These are phyloP conservation scores for Tetanocera ferruginea DNA, from an alignment of 2,888 invertebrate genomes.

Conservation along the genomic window DNA sequence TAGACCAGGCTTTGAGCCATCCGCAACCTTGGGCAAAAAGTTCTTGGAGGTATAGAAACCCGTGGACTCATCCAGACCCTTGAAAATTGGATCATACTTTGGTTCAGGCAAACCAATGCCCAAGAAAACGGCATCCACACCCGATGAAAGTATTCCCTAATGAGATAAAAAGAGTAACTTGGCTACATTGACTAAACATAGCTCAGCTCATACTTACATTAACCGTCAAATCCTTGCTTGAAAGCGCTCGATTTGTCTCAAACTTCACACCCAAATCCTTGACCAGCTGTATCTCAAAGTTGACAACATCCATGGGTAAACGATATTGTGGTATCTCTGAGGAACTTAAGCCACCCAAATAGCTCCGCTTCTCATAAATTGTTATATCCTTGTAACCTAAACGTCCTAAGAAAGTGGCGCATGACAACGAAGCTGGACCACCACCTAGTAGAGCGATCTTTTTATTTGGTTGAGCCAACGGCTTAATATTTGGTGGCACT, in stretches of 20 bases:
- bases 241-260: constrained; percentile 79
- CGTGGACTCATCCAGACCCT: constrained; percentile 79
- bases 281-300: constrained; percentile 92
- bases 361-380: constrained; percentile 90
- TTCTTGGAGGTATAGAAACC: constrained; percentile 97
- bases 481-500: constrained; percentile 78
- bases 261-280: constrained; percentile 94
- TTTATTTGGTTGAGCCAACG: constrained; percentile 69
- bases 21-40: constrained; percentile 89
- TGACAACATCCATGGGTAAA: constrained; percentile 90
- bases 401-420: constrained; percentile 94
- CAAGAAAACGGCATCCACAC: constrained; percentile 84
- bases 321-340: constrained; percentile 98
- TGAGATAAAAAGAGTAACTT: neutral
- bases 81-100: constrained; percentile 83
- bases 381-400: constrained; percentile 93
- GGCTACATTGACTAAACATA: too few species aligned
- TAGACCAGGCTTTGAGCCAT: constrained; percentile 90
- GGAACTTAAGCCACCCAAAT: constrained; percentile 92
- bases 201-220: constrained; percentile 70
- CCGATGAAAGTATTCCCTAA: constrained; percentile 77
- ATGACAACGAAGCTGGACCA: constrained; percentile 96
- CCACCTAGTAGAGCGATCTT: constrained; percentile 91
- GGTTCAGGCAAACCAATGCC: constrained; percentile 94
- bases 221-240: constrained; percentile 80